A percentile compares a stretch with the other conserved stretches of the same genome.
These are phyloP conservation scores for Drosophila lacteicornis DNA, from an alignment of 1,140 invertebrate species.

Conservation along the genomic window DNA sequence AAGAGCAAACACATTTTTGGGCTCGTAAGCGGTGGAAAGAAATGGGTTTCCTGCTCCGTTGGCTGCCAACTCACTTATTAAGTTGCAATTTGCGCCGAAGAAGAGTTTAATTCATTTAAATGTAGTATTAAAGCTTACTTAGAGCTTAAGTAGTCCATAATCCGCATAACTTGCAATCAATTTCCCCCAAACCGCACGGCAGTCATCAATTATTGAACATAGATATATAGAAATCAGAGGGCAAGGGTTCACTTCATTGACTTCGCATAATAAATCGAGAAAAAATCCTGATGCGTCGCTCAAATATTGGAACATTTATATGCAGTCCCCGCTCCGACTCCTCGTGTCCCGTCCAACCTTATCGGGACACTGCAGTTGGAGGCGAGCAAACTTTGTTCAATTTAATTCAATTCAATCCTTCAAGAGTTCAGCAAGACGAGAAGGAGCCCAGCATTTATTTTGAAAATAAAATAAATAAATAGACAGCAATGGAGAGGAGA, in stretches of 20 bases:
- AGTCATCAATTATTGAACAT: slow-evolving; percentile 24
- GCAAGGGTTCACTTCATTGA: slow-evolving; percentile 24
- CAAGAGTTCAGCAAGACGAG: slow-evolving; percentile 30
- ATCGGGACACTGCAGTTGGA: slow-evolving; percentile 47
- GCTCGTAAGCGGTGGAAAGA: slow-evolving; percentile 19
- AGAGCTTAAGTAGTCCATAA: not conserved
- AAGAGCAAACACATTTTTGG: slow-evolving; percentile 66
- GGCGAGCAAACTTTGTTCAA: slow-evolving; percentile 50
- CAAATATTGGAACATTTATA: slow-evolving; percentile 42
- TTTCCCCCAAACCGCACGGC: not conserved
- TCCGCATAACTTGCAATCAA: not conserved
- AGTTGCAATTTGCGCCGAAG: slow-evolving; percentile 1
- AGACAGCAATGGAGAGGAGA: slow-evolving; percentile 35
- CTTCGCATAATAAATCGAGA: slow-evolving; percentile 34
- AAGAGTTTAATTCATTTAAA: not conserved
- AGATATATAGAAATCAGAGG: slow-evolving; percentile 8
- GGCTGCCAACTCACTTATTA: slow-evolving; percentile 25
- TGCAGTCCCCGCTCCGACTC: slow-evolving; percentile 8
- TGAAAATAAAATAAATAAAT: slow-evolving; percentile 75
- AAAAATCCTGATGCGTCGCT: slow-evolving; percentile 30
- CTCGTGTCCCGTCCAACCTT: slow-evolving; percentile 8
- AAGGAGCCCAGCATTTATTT: slow-evolving; percentile 64
- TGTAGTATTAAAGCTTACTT: not conserved
- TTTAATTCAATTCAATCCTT: slow-evolving; percentile 70
- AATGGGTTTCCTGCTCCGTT: slow-evolving; percentile 18